phyloP scores from a whole-genome alignment of 2,797 vertebrate species.

The Spinus olivaceus region DNA sequence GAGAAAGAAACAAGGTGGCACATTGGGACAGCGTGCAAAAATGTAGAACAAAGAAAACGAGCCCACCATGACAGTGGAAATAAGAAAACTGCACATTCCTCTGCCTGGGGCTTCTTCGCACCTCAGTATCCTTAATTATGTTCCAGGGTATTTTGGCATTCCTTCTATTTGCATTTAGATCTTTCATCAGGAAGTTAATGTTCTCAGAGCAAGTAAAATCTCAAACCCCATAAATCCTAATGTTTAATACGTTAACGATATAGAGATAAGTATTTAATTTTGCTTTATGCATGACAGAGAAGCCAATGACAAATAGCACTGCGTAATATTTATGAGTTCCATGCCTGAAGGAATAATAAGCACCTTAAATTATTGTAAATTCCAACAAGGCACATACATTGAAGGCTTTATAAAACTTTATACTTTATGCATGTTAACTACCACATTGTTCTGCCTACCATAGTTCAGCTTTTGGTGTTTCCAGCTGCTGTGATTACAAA shows the following conservation, averaged over 20 bases:
- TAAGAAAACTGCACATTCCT: slow-evolving; percentile 13
- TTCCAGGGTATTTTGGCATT: slow-evolving; percentile 33
- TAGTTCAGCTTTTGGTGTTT: neutral
- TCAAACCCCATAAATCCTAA: slow-evolving; percentile 62
- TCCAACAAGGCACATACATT: slow-evolving; percentile 45
- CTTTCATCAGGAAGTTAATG: slow-evolving; percentile 62
- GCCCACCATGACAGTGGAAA: slow-evolving; percentile 46
- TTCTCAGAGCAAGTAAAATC: slow-evolving; percentile 53
- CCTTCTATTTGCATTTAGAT: slow-evolving; percentile 47
- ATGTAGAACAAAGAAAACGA: neutral
- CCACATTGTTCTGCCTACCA: neutral
- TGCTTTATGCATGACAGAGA: slow-evolving; percentile 60
- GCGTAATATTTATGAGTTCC: slow-evolving; percentile 62
- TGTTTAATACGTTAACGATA: slow-evolving; percentile 57
- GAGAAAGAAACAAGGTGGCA: neutral
- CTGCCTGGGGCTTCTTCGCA: slow-evolving; percentile 37
- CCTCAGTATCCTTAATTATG: slow-evolving; percentile 50
- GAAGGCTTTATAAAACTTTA: slow-evolving; percentile 58
- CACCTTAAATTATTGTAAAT: slow-evolving; percentile 60
- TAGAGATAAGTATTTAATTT: slow-evolving; percentile 69
- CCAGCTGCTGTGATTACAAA: neutral
- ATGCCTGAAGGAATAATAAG: slow-evolving; percentile 55
- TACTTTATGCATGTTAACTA: neutral
- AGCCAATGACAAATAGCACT: slow-evolving; percentile 61
- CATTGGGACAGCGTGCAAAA: neutral